Evolutionary conservation across 2,113 vertebrate genomes (phyloP), one percentile per base, ranked within the genome.

Genomic region (Pheucticus melanocephalus): DNA sequence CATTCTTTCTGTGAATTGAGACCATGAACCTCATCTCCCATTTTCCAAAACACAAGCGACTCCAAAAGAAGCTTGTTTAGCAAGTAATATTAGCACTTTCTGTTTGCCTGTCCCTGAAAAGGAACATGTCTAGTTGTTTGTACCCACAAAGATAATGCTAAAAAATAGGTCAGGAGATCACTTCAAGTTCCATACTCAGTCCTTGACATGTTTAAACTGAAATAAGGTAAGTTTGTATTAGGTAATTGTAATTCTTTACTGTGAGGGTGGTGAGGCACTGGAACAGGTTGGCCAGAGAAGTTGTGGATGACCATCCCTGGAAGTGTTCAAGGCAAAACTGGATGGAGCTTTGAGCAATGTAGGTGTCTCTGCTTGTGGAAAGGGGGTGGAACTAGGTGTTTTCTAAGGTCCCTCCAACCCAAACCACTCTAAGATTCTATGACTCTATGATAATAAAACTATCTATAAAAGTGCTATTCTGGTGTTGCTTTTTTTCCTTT

Each of bases 321-420:
- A 75, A 51, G 6, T 12, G 9, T 10, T 39, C 23, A 65, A n/a
- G 45, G 12, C 24, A 50, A 53, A 31, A 20, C 11, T 25, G 28
- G 23, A 53, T 47, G 39, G 61, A 53, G 2, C 17, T 53, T 53
- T 68, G 13, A 47, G 28, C 23, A 21, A 40, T 1, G 33, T 66
- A 47, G 24, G 2, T 61, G 17, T 31, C 40, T 39, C 61, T 75
- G n/a, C 6, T 21, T 9, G 35, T 35, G 39, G 53, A n/a, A 53
- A 47, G 11, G 4, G 13, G 1, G 3, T 53, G 17, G 17, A 60
- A 31, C 5, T 6, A 40, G 17, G 5, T 15, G 9, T 5, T 31
- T 65, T 45, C 40, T 40, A 54, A 47, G 30, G 21, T 68, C 14
- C 21, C 8, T 76, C n/a, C 23, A 31, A 76, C 3, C 13, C 45